A percentile compares a stretch with the other conserved stretches of the same genome.
Evolutionary conservation across 2,113 vertebrate species (phyloP).

Genomic region (Thymallus thymallus): DNA sequence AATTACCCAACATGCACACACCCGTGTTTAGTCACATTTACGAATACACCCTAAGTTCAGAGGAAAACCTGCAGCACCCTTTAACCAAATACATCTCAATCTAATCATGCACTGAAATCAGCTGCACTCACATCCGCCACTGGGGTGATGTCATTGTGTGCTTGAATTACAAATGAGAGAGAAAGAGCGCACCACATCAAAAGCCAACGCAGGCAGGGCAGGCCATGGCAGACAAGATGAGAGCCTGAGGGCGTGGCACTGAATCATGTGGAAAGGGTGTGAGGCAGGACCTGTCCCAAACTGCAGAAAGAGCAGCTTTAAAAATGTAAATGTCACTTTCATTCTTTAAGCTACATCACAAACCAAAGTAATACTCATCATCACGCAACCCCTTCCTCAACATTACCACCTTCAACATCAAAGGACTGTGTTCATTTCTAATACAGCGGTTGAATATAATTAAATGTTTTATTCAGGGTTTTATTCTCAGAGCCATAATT

Average conservation of each 20-base stretch:
- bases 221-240: conserved; percentile 31
- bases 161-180: conserved; percentile 33
- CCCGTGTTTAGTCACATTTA: conserved; percentile 46
- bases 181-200: conserved; percentile 33
- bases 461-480: too few species aligned
- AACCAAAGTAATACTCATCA: conserved; percentile 7
- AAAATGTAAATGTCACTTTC: background rate
- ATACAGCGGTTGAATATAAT: conserved; percentile 45
- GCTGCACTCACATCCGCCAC: conserved; percentile 1
- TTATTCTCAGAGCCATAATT: background rate
- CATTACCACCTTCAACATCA: background rate
- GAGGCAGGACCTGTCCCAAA: background rate
- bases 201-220: conserved; percentile 35
- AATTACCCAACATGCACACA: background rate
- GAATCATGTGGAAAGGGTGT: background rate
- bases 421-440: conserved; percentile 37
- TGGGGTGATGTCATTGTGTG: conserved; percentile 1
- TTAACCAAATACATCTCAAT: conserved; percentile 54
- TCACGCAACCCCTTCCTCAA: background rate
- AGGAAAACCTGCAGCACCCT: conserved; percentile 47
- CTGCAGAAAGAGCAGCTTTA: background rate
- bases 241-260: conserved; percentile 51
- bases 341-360: background rate
- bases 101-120: conserved; percentile 28
- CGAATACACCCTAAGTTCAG: conserved; percentile 44